A percentile compares a stretch with the other conserved stretches of the same genome.
Evolutionary conservation across 2,113 vertebrate genomes (phyloP).

Genomic region (Cephalopterus ornatus): DNA sequence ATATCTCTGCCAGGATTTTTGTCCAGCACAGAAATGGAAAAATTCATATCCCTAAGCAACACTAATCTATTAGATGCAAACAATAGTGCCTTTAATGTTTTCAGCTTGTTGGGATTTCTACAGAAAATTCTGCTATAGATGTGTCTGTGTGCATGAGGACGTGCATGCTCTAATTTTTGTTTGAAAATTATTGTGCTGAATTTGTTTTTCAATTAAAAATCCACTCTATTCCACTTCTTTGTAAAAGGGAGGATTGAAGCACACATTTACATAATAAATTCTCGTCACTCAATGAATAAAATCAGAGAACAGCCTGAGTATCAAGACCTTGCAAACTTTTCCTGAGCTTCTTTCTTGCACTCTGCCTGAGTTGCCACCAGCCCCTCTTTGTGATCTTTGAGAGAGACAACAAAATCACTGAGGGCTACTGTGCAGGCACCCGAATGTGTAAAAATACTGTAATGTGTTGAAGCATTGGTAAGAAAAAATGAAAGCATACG

Average conservation of each 20-base stretch:
- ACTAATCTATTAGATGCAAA: background rate
- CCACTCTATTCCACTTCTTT: background rate
- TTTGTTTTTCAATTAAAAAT: background rate
- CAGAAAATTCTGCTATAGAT: background rate
- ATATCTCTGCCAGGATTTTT: background rate
- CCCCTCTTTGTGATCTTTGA: background rate
- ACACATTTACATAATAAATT: background rate
- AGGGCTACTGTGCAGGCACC: background rate
- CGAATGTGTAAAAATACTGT: background rate
- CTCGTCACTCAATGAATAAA: background rate
- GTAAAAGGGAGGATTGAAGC: background rate
- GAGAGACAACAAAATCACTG: background rate
- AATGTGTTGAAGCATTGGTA: background rate
- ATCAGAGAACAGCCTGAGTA: background rate
- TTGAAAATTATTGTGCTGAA: background rate
- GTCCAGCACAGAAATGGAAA: background rate
- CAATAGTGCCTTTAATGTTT: background rate
- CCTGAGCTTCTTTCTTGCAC: background rate
- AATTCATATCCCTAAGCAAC: background rate
- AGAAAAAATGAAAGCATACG: background rate
- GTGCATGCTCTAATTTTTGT: background rate
- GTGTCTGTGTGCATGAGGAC: background rate
- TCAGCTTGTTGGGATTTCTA: background rate
- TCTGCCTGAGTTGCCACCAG: background rate
- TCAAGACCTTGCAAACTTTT: conserved; percentile 7